Evolutionary conservation across 1,140 invertebrate species (phyloP).

Genomic region (Phymorhynchus buccinoides): DNA sequence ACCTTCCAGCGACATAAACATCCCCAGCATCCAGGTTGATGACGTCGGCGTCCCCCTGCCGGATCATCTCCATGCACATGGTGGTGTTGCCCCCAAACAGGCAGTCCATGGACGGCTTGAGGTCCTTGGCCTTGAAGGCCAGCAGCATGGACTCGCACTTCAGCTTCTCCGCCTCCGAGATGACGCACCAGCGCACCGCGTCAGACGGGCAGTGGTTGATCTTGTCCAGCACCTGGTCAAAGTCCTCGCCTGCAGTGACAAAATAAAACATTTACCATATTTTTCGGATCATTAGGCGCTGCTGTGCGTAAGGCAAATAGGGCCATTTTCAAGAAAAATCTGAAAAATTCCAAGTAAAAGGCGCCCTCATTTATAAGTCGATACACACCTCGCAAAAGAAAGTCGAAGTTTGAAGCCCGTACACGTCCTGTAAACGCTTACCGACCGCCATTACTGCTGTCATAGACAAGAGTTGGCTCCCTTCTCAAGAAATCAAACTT

Average conservation of each 20-base stretch:
- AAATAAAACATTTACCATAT: no score
- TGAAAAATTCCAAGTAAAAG: no score
- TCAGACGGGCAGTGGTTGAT: constrained; percentile 68
- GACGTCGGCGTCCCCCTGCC: constrained; percentile 80
- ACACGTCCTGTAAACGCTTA: no score
- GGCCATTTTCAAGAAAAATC: no score
- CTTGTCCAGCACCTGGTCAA: constrained; percentile 55
- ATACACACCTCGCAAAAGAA: no score
- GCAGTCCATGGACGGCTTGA: constrained; percentile 88
- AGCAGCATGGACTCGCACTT: constrained; percentile 97
- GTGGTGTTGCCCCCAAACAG: constrained; percentile 88
- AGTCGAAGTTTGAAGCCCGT: no score
- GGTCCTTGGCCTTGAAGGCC: constrained; percentile 85
- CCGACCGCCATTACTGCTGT: no score
- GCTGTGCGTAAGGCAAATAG: no score
- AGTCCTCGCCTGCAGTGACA: constrained; percentile 59
- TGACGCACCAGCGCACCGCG: constrained; percentile 81
- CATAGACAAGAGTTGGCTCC: no score
- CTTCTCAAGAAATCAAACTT: no score
- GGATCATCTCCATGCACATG: constrained; percentile 87
- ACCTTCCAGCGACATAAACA: constrained; percentile 71
- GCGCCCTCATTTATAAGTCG: no score
- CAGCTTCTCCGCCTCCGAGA: constrained; percentile 89
- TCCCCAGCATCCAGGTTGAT: constrained; percentile 73
- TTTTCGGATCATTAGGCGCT: no score